A percentile compares a stretch with the other conserved stretches of the same genome.
phyloP scores from a whole-genome alignment of 2,888 invertebrate species.

The Melinaea menophilus region DNA sequence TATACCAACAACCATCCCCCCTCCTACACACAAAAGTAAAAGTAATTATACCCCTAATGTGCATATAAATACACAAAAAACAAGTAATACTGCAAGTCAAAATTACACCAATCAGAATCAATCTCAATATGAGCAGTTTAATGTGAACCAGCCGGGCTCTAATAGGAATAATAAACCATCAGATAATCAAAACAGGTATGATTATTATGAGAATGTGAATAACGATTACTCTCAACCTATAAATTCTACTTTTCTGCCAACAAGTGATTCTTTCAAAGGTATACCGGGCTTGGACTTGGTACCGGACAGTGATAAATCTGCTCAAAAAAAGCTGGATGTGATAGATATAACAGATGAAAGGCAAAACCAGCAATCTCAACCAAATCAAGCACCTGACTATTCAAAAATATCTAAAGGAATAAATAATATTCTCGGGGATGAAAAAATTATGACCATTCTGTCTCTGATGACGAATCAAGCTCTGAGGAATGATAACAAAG shows the following conservation, averaged over 20 bases:
- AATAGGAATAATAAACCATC: constrained; percentile 42
- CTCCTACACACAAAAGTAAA: constrained; percentile 36
- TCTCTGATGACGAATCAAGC: constrained; percentile 60
- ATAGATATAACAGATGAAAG: constrained; percentile 55
- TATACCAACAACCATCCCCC: constrained; percentile 42
- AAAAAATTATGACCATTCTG: constrained; percentile 79
- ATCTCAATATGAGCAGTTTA: constrained; percentile 41
- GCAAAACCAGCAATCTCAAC: constrained; percentile 22
- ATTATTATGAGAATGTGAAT: constrained; percentile 44
- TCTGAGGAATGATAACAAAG: constrained; percentile 14
- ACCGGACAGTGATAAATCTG: constrained; percentile 55
- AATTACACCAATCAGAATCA: constrained; percentile 38
- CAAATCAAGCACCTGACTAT: constrained; percentile 62
- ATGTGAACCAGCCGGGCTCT: constrained; percentile 34
- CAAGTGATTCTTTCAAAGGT: constrained; percentile 63
- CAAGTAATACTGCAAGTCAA: constrained; percentile 31
- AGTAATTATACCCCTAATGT: constrained; percentile 30
- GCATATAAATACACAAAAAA: constrained; percentile 34
- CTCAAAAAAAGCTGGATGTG: constrained; percentile 43
- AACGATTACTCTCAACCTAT: constrained; percentile 36
- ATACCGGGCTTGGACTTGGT: constrained; percentile 87
- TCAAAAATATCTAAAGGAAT: constrained; percentile 80
- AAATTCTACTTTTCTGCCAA: constrained; percentile 53
- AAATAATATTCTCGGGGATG: constrained; percentile 80
- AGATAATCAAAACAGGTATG: constrained; percentile 49